A percentile compares a stretch with the other conserved stretches of the same genome.
These are phyloP conservation scores for Philhelius pedissequus DNA, from an alignment of 2,888 invertebrate species.

Conservation along the genomic window DNA sequence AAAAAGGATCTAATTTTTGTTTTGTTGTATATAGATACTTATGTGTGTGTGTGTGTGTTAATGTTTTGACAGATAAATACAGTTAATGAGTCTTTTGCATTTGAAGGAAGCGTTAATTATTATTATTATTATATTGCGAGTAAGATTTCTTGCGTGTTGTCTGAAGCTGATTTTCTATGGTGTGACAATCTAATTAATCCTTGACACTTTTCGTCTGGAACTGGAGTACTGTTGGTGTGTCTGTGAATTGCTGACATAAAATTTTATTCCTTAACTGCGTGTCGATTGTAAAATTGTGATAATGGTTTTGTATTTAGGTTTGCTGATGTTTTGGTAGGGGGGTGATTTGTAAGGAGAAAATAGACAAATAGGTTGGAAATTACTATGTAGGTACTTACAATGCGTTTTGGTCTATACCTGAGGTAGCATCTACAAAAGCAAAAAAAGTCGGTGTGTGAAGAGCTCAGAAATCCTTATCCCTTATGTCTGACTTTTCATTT, in stretches of 20 bases:
- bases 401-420: too few relatives aligned
- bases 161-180: slow-evolving; percentile 54
- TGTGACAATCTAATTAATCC: slow-evolving; percentile 59
- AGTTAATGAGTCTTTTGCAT: slow-evolving; percentile 68
- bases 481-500: too few relatives aligned
- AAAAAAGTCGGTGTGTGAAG: too few relatives aligned
- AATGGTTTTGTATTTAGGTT: background rate
- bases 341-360: background rate
- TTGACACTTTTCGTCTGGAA: slow-evolving; percentile 57
- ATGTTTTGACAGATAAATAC: slow-evolving; percentile 29
- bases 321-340: background rate
- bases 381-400: too few relatives aligned
- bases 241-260: slow-evolving; percentile 34
- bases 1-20: background rate
- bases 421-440: too few relatives aligned
- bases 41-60: background rate
- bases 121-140: slow-evolving; percentile 39
- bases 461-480: too few relatives aligned
- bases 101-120: slow-evolving; percentile 66
- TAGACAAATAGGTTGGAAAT: background rate
- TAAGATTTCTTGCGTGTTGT: slow-evolving; percentile 61
- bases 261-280: slow-evolving; percentile 60
- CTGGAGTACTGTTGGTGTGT: slow-evolving; percentile 3
- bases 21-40: too few relatives aligned
- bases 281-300: slow-evolving; percentile 50